Evolutionary conservation across 2,113 vertebrate species (phyloP).

Genomic region (Thermophis baileyi): DNA sequence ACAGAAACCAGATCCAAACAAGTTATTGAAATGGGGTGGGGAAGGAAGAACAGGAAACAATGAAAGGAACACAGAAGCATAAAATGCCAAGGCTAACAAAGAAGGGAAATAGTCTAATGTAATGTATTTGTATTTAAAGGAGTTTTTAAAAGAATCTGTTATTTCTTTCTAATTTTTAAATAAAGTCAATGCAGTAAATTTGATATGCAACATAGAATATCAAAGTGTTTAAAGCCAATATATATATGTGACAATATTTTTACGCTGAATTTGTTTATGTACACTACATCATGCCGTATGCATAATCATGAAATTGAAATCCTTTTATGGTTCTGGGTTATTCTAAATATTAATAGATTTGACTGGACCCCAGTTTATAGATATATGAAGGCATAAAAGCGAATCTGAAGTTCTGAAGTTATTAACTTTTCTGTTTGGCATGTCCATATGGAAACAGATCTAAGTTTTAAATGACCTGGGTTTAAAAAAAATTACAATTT

Average conservation of each 20-base stretch:
- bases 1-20: background rate
- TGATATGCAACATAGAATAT: background rate
- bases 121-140: background rate
- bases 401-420: too few species aligned
- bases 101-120: background rate
- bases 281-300: background rate
- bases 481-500: background rate
- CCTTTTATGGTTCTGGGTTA: background rate
- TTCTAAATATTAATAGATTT: background rate
- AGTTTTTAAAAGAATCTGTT: background rate
- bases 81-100: background rate
- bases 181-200: background rate
- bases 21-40: background rate
- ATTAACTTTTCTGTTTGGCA: background rate
- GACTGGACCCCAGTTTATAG: background rate
- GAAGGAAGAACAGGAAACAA: constrained; percentile 4
- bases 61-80: background rate
- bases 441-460: background rate
- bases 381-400: background rate
- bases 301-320: background rate
- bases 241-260: background rate
- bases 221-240: background rate
- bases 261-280: background rate
- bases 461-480: background rate
- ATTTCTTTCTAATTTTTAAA: background rate